A percentile compares a stretch with the other conserved stretches of the same genome.
Evolutionary conservation across 1,140 invertebrate genomes (phyloP).

Genomic region (Atopsyche davidsoni): DNA sequence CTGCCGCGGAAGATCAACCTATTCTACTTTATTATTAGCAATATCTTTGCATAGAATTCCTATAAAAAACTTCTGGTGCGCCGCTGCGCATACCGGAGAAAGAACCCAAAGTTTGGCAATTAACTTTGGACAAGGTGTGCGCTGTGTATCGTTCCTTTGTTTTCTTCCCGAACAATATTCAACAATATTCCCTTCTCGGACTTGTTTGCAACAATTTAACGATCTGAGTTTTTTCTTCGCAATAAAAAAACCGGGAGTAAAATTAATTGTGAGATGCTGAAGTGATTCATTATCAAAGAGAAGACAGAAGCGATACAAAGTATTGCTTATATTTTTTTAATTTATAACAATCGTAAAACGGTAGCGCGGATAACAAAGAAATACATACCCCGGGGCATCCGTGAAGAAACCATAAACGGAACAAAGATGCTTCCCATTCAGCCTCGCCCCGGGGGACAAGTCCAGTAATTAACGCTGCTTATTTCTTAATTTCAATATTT

Average conservation of each 20-base stretch:
- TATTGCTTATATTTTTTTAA: too few species aligned
- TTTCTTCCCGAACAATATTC: constrained; percentile 8
- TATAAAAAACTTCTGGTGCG: constrained; percentile 30
- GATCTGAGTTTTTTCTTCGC: constrained; percentile 22
- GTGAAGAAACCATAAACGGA: too few species aligned
- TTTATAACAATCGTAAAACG: too few species aligned
- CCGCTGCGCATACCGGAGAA: constrained; percentile 6
- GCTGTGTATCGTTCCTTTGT: constrained; percentile 17
- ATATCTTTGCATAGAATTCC: constrained; percentile 30
- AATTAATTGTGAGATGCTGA: too few species aligned
- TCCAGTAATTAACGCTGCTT: constrained; percentile 51
- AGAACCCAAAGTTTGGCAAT: constrained; percentile 28
- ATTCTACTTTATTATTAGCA: constrained; percentile 31
- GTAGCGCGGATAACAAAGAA: too few species aligned
- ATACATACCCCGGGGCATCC: too few species aligned
- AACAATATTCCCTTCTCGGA: neutral
- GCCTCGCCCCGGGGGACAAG: constrained; percentile 48
- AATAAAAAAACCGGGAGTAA: too few species aligned
- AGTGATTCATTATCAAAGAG: too few species aligned
- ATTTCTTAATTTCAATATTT: constrained; percentile 55
- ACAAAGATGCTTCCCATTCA: neutral
- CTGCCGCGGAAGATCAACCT: constrained; percentile 24
- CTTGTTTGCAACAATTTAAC: constrained; percentile 17
- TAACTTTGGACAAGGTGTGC: constrained; percentile 30
- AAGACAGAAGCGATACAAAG: too few species aligned